These are phyloP conservation scores for Tachycineta bicolor DNA, from an alignment of 2,113 vertebrate genomes.

Conservation along the genomic window DNA sequence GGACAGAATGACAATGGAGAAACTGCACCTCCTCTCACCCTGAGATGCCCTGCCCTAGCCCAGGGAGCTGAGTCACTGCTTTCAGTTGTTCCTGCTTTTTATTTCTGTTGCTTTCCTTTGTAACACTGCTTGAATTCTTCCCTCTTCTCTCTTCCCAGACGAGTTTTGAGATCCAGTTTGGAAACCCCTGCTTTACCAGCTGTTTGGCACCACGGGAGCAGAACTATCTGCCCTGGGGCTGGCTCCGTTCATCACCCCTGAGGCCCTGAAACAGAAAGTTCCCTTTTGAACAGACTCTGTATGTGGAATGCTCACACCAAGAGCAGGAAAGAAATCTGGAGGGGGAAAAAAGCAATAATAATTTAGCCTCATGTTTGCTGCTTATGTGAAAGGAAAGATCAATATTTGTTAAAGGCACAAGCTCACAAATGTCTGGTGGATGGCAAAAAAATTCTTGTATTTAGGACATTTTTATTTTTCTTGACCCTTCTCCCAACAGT, in stretches of 20 bases:
- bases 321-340: not conserved
- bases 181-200: not conserved
- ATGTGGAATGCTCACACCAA: not conserved
- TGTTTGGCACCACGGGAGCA: not conserved
- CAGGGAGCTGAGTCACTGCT: not conserved
- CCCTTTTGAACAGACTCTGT: not conserved
- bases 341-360: not conserved
- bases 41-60: not conserved
- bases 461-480: not conserved
- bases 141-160: not conserved
- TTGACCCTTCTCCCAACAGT: not conserved
- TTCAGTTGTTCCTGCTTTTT: not conserved
- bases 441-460: not conserved
- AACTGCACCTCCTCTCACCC: not conserved
- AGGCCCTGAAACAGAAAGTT: not conserved
- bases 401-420: not conserved
- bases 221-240: not conserved
- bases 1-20: accelerated
- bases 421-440: not conserved
- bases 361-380: not conserved
- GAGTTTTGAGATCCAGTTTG: not conserved
- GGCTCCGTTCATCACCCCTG: not conserved
- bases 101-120: not conserved
- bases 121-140: not conserved
- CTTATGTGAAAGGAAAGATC: not conserved